phyloP scores from a whole-genome alignment of 2,797 vertebrate species.

The Chloroceryle inda region DNA sequence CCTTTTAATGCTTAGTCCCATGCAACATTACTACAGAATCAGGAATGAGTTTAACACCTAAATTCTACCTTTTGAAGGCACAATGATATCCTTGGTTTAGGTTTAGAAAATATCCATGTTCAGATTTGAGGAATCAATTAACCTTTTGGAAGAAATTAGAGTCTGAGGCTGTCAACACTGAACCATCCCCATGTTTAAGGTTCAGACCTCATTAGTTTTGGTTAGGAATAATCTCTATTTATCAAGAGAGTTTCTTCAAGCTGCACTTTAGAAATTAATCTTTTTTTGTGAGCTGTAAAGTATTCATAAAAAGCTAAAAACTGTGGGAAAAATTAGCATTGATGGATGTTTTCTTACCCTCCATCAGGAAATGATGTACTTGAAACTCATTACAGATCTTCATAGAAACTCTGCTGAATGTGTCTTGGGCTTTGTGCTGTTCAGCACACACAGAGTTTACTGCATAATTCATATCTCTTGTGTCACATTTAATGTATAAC shows the following conservation, averaged over 20 bases:
- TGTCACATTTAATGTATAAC: slow-evolving; percentile 82
- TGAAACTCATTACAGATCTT: slow-evolving; percentile 83
- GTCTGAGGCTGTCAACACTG: neutral
- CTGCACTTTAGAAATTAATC: slow-evolving; percentile 71
- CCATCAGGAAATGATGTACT: slow-evolving; percentile 84
- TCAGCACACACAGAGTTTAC: slow-evolving; percentile 69
- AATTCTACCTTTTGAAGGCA: neutral
- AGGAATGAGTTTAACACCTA: neutral
- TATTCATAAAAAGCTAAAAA: slow-evolving; percentile 80
- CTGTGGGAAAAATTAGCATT: slow-evolving; percentile 81
- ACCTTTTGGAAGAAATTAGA: neutral
- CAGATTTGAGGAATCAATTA: neutral
- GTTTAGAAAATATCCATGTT: neutral
- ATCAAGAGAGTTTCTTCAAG: slow-evolving; percentile 63
- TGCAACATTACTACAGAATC: neutral
- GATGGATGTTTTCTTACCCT: slow-evolving; percentile 83
- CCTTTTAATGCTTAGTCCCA: neutral
- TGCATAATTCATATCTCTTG: slow-evolving; percentile 86
- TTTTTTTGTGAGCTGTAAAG: slow-evolving; percentile 75
- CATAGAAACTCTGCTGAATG: slow-evolving; percentile 68
- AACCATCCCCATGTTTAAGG: neutral
- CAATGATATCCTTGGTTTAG: neutral
- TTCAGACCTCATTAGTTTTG: slow-evolving; percentile 57
- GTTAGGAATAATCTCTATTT: slow-evolving; percentile 49
- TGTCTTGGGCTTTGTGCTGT: slow-evolving; percentile 79